Base-by-base conservation (phyloP, 2,888 invertebrate species). In the Pollenia labialis region DNA sequence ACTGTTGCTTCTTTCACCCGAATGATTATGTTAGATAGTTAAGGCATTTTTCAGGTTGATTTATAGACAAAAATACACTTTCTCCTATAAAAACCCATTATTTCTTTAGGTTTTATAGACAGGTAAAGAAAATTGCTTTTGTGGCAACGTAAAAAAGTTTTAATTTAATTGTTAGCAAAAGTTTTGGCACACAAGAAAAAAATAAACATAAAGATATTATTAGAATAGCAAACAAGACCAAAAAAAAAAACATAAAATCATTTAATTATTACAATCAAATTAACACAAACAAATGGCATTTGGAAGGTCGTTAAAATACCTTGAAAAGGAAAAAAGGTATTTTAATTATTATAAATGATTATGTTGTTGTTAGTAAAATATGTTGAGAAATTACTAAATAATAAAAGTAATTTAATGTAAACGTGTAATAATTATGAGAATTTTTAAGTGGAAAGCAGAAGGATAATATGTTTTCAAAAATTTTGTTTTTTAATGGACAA, bases 191-290 rank as follows among this genome's bases (percentile, higher is more conserved):
- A 32, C 32, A 32, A 32, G 74, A 18, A 48, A 56, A 66, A 72
- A 46, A 79, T 40, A 58, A 42, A 62, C 69, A 71, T 76, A 48
- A 71, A 62, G 54, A 62, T 60, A 82, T 82, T 82, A 60, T 84
- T 50, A 72, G 72, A 44, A 66, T 23, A 66, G 32, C 10, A 68
- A 42, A 77, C 12, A 48, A 52, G 12, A 42, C 10, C n/a, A 54
- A 50, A 54, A 32, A 64, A 32, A 64, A 66, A 66, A 66, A 66
- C 50, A 74, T 58, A 68, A 81, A 82, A 82, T 71, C 54, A 87
- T 87, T 82, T 72, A 80, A 85, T 76, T 85, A 85, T 80, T 82
- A 80, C 71, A 82, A 80, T 76, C 76, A 83, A 85, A 85, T 83
- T 74, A 87, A 77, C 68, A 81, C 76, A 62, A 75, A 69, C 76